phyloP scores from a whole-genome alignment of 2,797 vertebrate genomes.

The Danio kyathit region DNA sequence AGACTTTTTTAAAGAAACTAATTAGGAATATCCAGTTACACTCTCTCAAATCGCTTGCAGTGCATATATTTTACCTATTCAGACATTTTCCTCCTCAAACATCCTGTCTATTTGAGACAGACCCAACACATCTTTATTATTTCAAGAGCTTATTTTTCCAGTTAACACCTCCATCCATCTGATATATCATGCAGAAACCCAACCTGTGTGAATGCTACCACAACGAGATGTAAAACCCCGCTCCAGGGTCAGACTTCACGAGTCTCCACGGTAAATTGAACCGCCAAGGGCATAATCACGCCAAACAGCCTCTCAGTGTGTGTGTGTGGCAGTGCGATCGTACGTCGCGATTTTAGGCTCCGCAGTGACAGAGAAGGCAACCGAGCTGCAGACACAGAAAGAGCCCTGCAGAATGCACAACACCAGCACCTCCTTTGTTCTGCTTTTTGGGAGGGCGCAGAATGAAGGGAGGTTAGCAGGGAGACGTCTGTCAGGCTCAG shows the following conservation, averaged over 20 bases:
- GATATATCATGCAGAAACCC: background rate
- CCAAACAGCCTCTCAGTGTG: conserved; percentile 22
- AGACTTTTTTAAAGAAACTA: background rate
- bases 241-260: conserved; percentile 38
- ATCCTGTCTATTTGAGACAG: background rate
- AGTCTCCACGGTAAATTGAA: conserved; percentile 45
- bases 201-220: conserved; percentile 22
- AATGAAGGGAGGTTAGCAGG: conserved; percentile 44
- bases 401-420: conserved; percentile 63
- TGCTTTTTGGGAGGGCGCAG: conserved; percentile 58
- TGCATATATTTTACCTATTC: background rate
- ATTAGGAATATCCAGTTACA: background rate
- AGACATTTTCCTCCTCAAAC: background rate
- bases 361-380: conserved; percentile 34
- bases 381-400: conserved; percentile 57
- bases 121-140: conserved; percentile 17
- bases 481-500: conserved; percentile 64
- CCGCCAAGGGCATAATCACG: conserved; percentile 47
- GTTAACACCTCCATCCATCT: conserved; percentile 6
- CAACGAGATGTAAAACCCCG: conserved; percentile 26
- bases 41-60: background rate
- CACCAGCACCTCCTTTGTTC: conserved; percentile 65
- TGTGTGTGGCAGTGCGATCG: conserved; percentile 25
- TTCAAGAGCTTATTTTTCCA: conserved; percentile 10
- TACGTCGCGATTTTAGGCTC: conserved; percentile 30